Base-by-base conservation (phyloP, 2,113 vertebrate genomes). In the Hoplias malabaricus region DNA sequence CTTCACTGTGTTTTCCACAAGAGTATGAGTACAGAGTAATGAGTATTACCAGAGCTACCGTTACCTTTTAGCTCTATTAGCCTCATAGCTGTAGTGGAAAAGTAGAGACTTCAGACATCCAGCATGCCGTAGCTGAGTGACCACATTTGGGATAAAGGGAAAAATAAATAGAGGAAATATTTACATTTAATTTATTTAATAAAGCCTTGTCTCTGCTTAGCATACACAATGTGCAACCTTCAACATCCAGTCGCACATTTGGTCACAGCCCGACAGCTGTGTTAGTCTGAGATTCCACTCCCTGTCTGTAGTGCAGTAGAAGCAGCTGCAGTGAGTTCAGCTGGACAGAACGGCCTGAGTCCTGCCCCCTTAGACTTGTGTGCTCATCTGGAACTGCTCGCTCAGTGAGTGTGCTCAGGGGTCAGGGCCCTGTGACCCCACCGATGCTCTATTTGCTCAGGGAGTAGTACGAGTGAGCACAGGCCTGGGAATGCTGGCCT, bases 371-470 rank as follows among this genome's bases (percentile, higher is more conserved):
- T 66, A 69, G 70, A 70, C 56, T 48, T 65, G 46, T 56, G 36
- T 27, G 36, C 50, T 57, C 31, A 70, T 70, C 46, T 78, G 46
- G 75, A 78, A 78, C 80, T 74, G 77, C 50, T 75, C 71, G 31
- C 29, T 25, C 38, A 36, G 23, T 33, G 14, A 79, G 63, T 21
- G 27, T 31, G 57, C 19, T 43, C n/a, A 59, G 21, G 27, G 70
- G 70, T 78, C 59, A 13, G 19, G 77, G 48, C 61, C 79, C 57
- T 57, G 29, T 69, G 54, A 73, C 70, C 69, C 53, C 40, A 27
- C 46, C 34, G 66, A 31, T 42, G 42, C 50, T 70, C 65, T 69
- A 75, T 82, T 82, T 78, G 70, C 31, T 74, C 56, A 79, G 50
- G 42, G 56, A 13, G 40, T n/a, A 43, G 79, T 57, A 48, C 42